Evolutionary conservation across 2,113 vertebrate genomes (phyloP), one percentile per base, ranked within the genome.

Genomic region (Merops nubicus): DNA sequence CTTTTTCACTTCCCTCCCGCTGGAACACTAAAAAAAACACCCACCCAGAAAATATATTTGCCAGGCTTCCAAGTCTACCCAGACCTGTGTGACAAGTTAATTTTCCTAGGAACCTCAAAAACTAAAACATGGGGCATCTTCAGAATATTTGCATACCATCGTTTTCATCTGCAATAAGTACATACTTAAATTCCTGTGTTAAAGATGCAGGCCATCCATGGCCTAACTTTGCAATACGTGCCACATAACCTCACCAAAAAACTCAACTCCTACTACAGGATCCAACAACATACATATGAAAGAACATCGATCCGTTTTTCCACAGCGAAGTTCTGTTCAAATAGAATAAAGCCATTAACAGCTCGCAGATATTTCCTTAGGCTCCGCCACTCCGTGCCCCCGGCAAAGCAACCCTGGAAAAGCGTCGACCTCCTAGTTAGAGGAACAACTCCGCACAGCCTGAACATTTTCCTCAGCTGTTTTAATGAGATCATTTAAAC

Each of bases 401-500:
- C 38, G 0, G 40, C 76, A 89, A 59, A 85, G 56, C 56, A 74
- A 47, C 60, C 34, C 26, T 14, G 13, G 3, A 43, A 80, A 40
- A 3, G 33, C 31, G 6, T 47, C 17, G 4, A 75, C 73, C 73
- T 63, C 51, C 36, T 53, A 19, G 1, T 29, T 80, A 48, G 22
- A 70, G 62, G n/a, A 80, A 0, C 59, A 84, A 84, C 50, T 67
- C 59, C 9, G 7, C 64, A 45, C 1, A 48, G 84, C 34, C 74
- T 47, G 38, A 16, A 11, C 40, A 0, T 36, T 50, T 65, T 65
- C 87, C 80, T 89, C 80, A 21, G 72, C 80, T 23, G 38, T 29
- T 93, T 95, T 91, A 93, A 78, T 72, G 51, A 75, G 47, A 15
- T 59, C 68, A 38, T 8, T 88, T 53, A 73, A 62, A 68, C 38